Evolutionary conservation across 2,797 vertebrate species (phyloP).

Genomic region (Pipistrellus pygmaeus): DNA sequence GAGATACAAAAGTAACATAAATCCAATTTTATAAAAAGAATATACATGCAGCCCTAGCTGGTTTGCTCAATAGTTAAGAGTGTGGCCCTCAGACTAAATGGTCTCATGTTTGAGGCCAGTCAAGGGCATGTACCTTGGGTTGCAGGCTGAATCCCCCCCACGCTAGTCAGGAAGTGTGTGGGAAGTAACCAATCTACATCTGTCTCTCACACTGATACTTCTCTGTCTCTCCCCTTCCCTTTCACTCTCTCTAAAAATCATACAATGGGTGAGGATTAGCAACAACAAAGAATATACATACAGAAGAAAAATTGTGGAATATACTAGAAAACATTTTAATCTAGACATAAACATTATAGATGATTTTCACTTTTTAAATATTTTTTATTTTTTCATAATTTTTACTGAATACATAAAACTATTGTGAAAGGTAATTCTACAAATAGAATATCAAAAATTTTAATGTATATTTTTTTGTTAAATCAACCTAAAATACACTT

Average conservation of each 20-base stretch:
- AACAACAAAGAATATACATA: not conserved
- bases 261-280: too few species aligned
- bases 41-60: not conserved
- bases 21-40: slow-evolving; percentile 22
- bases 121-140: too few species aligned
- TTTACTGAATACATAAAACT: not conserved
- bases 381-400: too few species aligned
- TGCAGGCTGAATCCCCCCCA: too few species aligned
- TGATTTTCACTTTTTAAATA: slow-evolving; percentile 42
- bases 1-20: slow-evolving; percentile 18
- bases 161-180: too few species aligned
- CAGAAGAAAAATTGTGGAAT: slow-evolving; percentile 13
- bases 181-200: too few species aligned
- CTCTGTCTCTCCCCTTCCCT: too few species aligned
- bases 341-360: not conserved
- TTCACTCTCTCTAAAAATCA: too few species aligned
- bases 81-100: too few species aligned
- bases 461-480: slow-evolving; percentile 39
- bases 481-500: not conserved
- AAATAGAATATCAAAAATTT: slow-evolving; percentile 13
- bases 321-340: slow-evolving; percentile 1
- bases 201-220: too few species aligned
- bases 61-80: too few species aligned
- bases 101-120: too few species aligned
- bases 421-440: not conserved